phyloP scores from a whole-genome alignment of 2,797 vertebrate genomes.

The Vultur gryphus region DNA sequence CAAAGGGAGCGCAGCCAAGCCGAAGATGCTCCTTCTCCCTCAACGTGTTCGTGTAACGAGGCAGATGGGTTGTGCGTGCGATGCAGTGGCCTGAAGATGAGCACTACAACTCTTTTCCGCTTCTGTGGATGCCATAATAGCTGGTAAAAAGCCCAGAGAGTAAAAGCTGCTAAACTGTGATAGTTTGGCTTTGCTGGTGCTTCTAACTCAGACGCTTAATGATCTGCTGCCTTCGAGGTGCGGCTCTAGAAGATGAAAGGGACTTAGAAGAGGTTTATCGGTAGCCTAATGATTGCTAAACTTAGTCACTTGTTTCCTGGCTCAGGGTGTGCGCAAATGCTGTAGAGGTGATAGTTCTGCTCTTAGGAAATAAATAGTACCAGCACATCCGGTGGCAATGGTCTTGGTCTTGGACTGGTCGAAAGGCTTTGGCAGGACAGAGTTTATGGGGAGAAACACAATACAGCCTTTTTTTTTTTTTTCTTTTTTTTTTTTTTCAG shows the following conservation, averaged over 20 bases:
- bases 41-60: rapidly evolving
- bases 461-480: background rate
- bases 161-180: background rate
- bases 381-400: background rate
- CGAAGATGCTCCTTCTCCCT: too few relatives aligned
- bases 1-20: background rate
- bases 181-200: background rate
- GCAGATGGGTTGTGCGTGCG: rapidly evolving
- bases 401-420: background rate
- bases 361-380: background rate
- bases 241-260: background rate
- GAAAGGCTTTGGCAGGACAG: background rate
- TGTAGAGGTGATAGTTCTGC: background rate
- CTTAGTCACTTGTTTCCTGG: background rate
- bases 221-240: background rate
- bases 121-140: rapidly evolving
- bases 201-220: background rate
- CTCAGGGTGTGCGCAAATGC: background rate
- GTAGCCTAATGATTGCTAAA: background rate
- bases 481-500: background rate
- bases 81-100: background rate
- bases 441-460: background rate
- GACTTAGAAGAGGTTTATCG: background rate
- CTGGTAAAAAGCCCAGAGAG: background rate
- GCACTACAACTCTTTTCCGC: background rate